These are phyloP conservation scores for Hirundichthys speculiger DNA, from an alignment of 2,113 vertebrate species.

Conservation along the genomic window DNA sequence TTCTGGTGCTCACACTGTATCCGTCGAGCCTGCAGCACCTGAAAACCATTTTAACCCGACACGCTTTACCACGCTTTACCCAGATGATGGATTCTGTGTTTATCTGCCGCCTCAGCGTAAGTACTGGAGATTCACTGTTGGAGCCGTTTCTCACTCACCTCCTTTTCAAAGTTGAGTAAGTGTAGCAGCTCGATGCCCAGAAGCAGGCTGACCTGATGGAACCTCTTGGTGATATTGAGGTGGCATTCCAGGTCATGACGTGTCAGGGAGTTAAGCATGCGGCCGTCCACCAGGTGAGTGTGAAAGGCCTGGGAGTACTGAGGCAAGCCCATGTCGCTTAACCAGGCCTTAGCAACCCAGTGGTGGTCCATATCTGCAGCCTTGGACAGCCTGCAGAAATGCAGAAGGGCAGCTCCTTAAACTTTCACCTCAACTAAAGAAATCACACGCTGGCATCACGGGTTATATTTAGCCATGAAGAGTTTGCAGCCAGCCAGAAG, in stretches of 20 bases:
- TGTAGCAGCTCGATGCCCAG: constrained; percentile 89
- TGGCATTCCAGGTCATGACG: constrained; percentile 86
- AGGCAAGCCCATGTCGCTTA: constrained; percentile 85
- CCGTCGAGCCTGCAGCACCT: constrained; percentile 85
- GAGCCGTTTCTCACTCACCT: constrained; percentile 71
- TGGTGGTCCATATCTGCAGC: constrained; percentile 90
- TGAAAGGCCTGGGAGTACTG: constrained; percentile 91
- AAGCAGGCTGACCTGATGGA: constrained; percentile 88
- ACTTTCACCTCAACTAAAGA: background rate
- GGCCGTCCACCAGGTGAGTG: constrained; percentile 86
- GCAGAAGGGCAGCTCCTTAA: background rate
- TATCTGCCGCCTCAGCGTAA: background rate
- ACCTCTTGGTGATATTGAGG: constrained; percentile 86
- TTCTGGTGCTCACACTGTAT: constrained; percentile 86
- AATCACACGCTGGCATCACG: background rate
- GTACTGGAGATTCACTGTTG: background rate
- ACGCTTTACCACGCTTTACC: background rate
- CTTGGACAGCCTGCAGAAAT: constrained; percentile 81
- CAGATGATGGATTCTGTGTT: background rate
- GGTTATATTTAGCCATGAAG: background rate
- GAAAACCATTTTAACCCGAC: constrained; percentile 17
- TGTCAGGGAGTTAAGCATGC: constrained; percentile 85
- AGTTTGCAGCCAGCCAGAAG: too few relatives aligned
- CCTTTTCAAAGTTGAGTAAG: constrained; percentile 84
- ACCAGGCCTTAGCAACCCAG: constrained; percentile 91